These are phyloP conservation scores for Drosophila tsacasi DNA, from an alignment of 1,140 invertebrate genomes.

Conservation along the genomic window DNA sequence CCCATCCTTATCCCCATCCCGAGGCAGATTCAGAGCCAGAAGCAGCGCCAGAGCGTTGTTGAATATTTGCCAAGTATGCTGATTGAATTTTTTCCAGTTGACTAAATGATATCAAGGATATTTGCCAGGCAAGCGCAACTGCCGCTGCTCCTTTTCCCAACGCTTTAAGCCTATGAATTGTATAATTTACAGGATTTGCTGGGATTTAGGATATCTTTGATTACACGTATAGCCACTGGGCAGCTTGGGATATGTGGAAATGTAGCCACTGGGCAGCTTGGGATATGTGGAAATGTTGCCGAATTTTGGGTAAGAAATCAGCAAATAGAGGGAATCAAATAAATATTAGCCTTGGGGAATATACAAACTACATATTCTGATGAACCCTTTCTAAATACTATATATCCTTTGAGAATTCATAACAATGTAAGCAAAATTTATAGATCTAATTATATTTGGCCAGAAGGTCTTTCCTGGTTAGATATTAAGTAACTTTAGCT, in stretches of 20 bases:
- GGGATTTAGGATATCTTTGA: slow-evolving; percentile 14
- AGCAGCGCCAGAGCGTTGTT: slow-evolving; percentile 40
- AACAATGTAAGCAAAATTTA: slow-evolving; percentile 6
- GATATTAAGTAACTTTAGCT: not conserved
- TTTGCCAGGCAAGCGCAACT: slow-evolving; percentile 65
- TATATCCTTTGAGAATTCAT: not conserved
- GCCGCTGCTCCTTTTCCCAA: slow-evolving; percentile 30
- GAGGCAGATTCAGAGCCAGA: not conserved
- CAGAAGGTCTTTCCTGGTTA: not conserved
- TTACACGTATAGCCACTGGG: slow-evolving; percentile 32
- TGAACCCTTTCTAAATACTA: not conserved
- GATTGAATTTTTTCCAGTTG: slow-evolving; percentile 85
- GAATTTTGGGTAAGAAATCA: slow-evolving; percentile 16
- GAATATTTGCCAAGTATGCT: slow-evolving; percentile 85
- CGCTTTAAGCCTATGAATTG: slow-evolving; percentile 47
- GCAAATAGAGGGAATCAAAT: not conserved
- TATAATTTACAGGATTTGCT: slow-evolving; percentile 11
- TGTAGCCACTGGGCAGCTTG: slow-evolving; percentile 31
- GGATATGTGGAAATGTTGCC: slow-evolving; percentile 26
- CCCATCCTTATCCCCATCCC: not conserved
- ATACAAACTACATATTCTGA: not conserved
- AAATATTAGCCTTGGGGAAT: slow-evolving; percentile 10
- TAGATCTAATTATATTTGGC: slow-evolving; percentile 10
- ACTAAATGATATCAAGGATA: slow-evolving; percentile 85
- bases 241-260: slow-evolving; percentile 25